Evolutionary conservation across 2,888 invertebrate genomes (phyloP), one percentile per base, ranked within the genome.

Genomic region (Luperina nickerlii): DNA sequence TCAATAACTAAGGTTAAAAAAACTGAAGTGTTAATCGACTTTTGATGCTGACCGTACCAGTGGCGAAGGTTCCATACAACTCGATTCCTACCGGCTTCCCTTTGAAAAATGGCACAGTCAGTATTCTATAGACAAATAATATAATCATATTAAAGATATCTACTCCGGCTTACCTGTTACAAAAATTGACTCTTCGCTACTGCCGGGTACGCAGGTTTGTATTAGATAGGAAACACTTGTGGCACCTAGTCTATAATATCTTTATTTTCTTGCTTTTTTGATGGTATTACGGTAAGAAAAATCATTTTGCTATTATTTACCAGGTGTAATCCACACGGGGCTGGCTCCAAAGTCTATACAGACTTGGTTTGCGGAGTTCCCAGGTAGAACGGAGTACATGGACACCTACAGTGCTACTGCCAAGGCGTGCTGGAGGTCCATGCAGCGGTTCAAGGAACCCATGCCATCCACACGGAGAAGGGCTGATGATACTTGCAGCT

Each of bases 361-460:
- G 74, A 94, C 96, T 38, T 98, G 97, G 97, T 97, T 97, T 85
- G 93, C 95, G 0, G 97, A 96, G n/a, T 97, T 94, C 88, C 97
- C 97, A 0, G 97, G 97, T 0, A 94, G 97, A 62, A 97, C 97
- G 0, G 98, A 98, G 89, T 98, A 98, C 86, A 95, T 95, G 95
- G 98, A 98, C 84, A 97, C 97, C 0, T 97, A 97, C 78, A 97
- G 97, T 85, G 97, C 97, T 60, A 92, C 97, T n/a, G 98, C 97
- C 0, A 93, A 97, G 76, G 97, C 97, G 2, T 97, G 97, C 81
- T 97, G 97, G 92, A 96, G 97, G 73, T 97, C 97, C 70, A 97
- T 97, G 91, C 98, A 98, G 90, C 97, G 97, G 84, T 98, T 95
- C 88, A 96, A 97, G 67, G 97, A 98, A 85, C 98, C 98, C 0